Evolutionary conservation across 2,888 invertebrate species (phyloP).

Genomic region (Mythimna pallens): DNA sequence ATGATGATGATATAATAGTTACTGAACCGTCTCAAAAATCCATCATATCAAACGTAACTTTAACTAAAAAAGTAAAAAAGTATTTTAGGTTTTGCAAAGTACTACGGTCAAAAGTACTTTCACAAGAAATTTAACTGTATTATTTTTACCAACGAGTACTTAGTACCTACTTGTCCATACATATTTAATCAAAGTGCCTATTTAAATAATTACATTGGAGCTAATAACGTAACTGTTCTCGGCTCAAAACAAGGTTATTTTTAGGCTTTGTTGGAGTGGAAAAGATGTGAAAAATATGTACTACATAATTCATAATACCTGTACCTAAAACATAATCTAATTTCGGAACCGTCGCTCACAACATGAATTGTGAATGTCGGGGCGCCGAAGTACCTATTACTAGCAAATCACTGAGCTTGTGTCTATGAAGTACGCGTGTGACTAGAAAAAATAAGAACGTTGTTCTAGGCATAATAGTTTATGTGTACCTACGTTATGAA

Average conservation of each 20-base stretch:
- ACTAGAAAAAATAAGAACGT: neutral
- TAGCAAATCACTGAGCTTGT: slow-evolving; percentile 3
- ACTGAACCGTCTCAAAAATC: no score
- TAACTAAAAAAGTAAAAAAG: no score
- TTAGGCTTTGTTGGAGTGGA: slow-evolving; percentile 27
- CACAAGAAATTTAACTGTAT: slow-evolving; percentile 5
- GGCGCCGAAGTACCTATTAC: slow-evolving; percentile 1
- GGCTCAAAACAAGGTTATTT: slow-evolving; percentile 49
- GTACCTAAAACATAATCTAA: slow-evolving; percentile 55
- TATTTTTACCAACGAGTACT: slow-evolving; percentile 9
- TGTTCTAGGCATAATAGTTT: neutral
- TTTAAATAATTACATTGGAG: slow-evolving; percentile 49
- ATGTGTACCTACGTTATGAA: neutral
- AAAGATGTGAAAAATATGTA: slow-evolving; percentile 41
- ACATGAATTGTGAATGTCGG: slow-evolving; percentile 56
- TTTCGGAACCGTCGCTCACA: slow-evolving; percentile 44
- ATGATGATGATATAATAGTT: no score
- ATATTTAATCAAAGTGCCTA: slow-evolving; percentile 38
- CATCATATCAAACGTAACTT: no score
- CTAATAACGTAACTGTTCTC: slow-evolving; percentile 50
- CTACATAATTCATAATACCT: slow-evolving; percentile 58
- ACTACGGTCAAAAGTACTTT: no score
- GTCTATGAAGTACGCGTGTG: slow-evolving; percentile 1
- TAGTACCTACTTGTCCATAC: neutral
- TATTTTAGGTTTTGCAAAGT: no score